Conservation (phyloP, 2,797 vertebrate genomes). For the Cephalopachus bancanus region DNA sequence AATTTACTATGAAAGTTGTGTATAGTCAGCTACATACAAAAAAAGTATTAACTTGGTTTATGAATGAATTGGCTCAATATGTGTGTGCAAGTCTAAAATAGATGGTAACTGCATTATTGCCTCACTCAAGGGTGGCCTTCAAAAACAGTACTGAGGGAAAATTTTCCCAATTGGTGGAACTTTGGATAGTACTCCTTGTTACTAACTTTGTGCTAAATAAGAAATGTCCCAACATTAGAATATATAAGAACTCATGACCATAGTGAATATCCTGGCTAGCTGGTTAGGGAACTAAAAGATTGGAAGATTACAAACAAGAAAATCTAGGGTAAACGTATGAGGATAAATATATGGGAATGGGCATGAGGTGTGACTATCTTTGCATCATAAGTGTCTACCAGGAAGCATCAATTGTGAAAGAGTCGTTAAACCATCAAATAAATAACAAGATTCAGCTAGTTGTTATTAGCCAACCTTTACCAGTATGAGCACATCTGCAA, state of each 20-base stretch:
- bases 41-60: not conserved
- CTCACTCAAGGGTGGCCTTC: not conserved
- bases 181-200: not conserved
- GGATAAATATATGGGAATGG: too few species aligned
- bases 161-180: not conserved
- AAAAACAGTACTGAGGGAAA: not conserved
- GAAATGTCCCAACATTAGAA: not conserved
- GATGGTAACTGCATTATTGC: not conserved
- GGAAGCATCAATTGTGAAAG: not conserved
- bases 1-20: not conserved
- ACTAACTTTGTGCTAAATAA: not conserved
- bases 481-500: too few species aligned
- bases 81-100: not conserved
- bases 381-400: not conserved
- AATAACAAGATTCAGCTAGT: not conserved
- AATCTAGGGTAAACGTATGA: not conserved
- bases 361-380: not conserved
- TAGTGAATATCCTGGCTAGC: not conserved
- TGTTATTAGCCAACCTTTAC: not conserved
- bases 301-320: not conserved
- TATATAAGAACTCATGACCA: not conserved
- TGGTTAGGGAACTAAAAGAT: not conserved
- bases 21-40: not conserved
- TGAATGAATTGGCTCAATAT: not conserved
- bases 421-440: not conserved